Evolutionary conservation across 1,140 invertebrate species (phyloP), one percentile per base, ranked within the genome.

Genomic region (Chrysopa pallens): DNA sequence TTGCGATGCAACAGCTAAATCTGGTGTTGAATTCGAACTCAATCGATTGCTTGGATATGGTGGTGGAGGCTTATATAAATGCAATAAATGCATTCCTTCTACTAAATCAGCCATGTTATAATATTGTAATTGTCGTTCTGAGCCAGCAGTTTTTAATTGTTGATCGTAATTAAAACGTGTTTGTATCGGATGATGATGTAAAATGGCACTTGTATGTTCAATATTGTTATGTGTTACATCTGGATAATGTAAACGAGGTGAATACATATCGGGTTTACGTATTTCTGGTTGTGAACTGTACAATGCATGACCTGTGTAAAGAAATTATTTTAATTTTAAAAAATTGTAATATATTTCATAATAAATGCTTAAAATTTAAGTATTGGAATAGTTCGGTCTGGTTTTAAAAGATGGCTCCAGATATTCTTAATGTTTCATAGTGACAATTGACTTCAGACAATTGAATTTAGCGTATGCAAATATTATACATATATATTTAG

Each of bases 41-140:
- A 78, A 64, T 4, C 78, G 66, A 51, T 70, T 59, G 36, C 49
- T 52, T 5, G 81, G 80, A 60, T 88, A 88, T 0, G 85, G 84
- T 0, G 84, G 84, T 0, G 84, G 85, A 0, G 76, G 82, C 60
- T 87, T 87, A 54, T 76, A 81, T 8, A 84, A 65, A 49, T 80
- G 78, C 37, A 81, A 63, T 49, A 79, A 69, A 29, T 74, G 73
- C 43, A 76, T 53, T 35, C 63, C 62, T 45, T 69, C 64, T 17
- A 60, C 54, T 45, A 70, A 45, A 46, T 57, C 49, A 35, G 50
- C 47, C 17, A 63, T 57, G 23, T 57, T 49, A 6, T 52, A 41
- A 45, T 66, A 43, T 33, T 33, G 8, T 11, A 42, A 38, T 40
- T 48, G 5, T 42, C 44, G 39, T 48, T 41, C 29, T 39, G 42